Percentiles rank a stretch among this genome's conserved stretches.
Evolutionary conservation across 2,888 invertebrate genomes (phyloP).

Genomic region (Platynereis dumerilii): DNA sequence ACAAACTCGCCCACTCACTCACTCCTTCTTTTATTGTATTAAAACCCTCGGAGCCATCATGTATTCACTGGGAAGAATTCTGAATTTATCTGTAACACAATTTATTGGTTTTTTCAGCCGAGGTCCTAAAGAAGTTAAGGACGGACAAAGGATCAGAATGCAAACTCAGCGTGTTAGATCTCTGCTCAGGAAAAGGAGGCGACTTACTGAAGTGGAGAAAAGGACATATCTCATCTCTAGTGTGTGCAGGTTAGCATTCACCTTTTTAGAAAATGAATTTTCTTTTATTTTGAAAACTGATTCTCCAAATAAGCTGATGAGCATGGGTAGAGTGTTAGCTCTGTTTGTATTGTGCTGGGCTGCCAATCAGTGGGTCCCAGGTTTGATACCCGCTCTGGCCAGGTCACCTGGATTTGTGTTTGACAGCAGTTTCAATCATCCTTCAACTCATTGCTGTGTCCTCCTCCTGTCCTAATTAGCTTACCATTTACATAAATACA

Average conservation of each 20-base stretch:
- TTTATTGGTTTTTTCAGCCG: conserved; percentile 65
- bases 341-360: no score
- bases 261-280: no score
- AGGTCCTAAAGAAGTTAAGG: conserved; percentile 70
- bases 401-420: no score
- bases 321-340: neutral
- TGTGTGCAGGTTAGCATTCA: conserved; percentile 74
- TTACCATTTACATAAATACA: no score
- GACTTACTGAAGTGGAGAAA: conserved; percentile 96
- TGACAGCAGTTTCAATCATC: no score
- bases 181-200: conserved; percentile 99
- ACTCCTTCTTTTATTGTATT: neutral
- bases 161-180: conserved; percentile 76
- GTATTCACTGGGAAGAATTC: conserved; percentile 43
- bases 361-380: no score
- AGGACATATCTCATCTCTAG: conserved; percentile 77
- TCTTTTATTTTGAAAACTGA: no score
- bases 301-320: neutral
- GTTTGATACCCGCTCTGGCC: no score
- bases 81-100: no score
- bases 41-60: neutral
- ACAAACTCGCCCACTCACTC: no score
- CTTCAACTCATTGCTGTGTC: no score
- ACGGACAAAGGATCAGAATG: conserved; percentile 33
- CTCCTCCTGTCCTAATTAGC: no score